These are phyloP conservation scores for Chondrosia reniformis DNA, from an alignment of 37 sponge, comb jelly and placozoan species.

Conservation along the genomic window DNA sequence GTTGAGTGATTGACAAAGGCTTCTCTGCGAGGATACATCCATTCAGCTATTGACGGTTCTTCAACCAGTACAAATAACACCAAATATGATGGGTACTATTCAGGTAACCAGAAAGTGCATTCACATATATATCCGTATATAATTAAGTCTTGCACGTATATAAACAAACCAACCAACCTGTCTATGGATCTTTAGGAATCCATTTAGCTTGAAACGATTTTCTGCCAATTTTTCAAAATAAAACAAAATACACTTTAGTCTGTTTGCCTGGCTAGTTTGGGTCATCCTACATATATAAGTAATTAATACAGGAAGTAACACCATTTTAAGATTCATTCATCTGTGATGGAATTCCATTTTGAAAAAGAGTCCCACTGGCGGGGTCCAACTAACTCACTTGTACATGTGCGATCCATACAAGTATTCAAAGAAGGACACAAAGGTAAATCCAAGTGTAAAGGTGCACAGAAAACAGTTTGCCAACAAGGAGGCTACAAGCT, in stretches of 20 bases:
- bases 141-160: not conserved
- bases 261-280: constrained; percentile 49
- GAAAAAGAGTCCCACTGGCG: too few relatives aligned
- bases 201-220: constrained; percentile 22
- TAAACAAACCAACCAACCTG: constrained; percentile 13
- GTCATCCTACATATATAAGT: too few relatives aligned
- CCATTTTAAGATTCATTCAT: too few relatives aligned
- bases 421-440: constrained; percentile 41
- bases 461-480: constrained; percentile 75
- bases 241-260: constrained; percentile 55
- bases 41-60: too few relatives aligned
- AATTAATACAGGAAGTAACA: too few relatives aligned
- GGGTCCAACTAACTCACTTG: not conserved
- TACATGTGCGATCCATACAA: not conserved
- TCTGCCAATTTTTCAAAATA: constrained; percentile 62
- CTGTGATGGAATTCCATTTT: too few relatives aligned
- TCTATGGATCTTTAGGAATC: constrained; percentile 41
- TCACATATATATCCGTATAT: too few relatives aligned
- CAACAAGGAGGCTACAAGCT: constrained; percentile 54
- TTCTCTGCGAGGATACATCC: too few relatives aligned
- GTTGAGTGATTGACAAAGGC: too few relatives aligned
- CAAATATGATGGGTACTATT: too few relatives aligned
- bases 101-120: too few relatives aligned
- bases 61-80: too few relatives aligned
- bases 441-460: constrained; percentile 42